Evolutionary conservation across 2,888 invertebrate genomes (phyloP).

Genomic region (Monochamus alternatus): DNA sequence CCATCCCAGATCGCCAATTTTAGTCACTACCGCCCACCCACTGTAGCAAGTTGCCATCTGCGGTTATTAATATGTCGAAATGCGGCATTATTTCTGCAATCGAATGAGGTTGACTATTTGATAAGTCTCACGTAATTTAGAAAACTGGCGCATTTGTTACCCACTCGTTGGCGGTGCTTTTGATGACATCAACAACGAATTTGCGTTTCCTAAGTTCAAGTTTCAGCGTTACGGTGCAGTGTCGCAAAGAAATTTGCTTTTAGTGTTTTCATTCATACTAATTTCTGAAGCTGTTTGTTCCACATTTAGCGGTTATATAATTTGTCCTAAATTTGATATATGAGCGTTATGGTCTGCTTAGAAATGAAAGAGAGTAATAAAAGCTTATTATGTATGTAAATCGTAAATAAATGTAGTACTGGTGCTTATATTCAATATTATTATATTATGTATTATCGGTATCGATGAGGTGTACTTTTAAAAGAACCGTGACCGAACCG

Average conservation of each 20-base stretch:
- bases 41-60: background rate
- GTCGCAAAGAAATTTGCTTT: conserved; percentile 22
- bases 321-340: too few relatives aligned
- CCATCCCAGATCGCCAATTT: background rate
- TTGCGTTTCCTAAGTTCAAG: conserved; percentile 28
- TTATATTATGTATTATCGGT: too few relatives aligned
- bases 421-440: too few relatives aligned
- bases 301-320: too few relatives aligned
- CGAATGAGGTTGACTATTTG: conserved; percentile 30
- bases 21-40: background rate
- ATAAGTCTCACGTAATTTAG: conserved; percentile 24
- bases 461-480: too few relatives aligned
- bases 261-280: background rate
- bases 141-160: conserved; percentile 19
- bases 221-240: background rate
- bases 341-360: too few relatives aligned
- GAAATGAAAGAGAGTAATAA: too few relatives aligned
- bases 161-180: conserved; percentile 40
- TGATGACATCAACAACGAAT: conserved; percentile 33
- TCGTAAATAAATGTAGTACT: too few relatives aligned
- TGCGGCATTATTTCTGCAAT: conserved; percentile 24
- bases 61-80: conserved; percentile 2
- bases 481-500: too few relatives aligned
- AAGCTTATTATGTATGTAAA: too few relatives aligned
- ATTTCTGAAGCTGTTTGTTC: too few relatives aligned